Conservation (phyloP, 2,797 vertebrate species). For the Oryzias dopingdopingensis region DNA sequence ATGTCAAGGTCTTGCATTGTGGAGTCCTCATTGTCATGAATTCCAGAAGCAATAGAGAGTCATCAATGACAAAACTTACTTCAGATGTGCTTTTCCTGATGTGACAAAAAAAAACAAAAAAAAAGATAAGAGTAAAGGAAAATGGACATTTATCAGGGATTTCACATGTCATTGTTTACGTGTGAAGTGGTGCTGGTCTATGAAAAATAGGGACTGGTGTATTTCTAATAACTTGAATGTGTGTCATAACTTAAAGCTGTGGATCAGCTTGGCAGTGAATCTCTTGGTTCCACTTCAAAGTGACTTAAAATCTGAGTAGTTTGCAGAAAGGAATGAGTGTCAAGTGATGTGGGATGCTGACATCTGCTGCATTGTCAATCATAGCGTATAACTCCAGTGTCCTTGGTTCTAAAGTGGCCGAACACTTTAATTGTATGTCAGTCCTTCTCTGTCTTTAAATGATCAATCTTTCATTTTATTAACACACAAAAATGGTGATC, state of each 20-base stretch:
- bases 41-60: background rate
- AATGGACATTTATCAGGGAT: too few species aligned
- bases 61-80: background rate
- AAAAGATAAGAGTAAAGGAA: background rate
- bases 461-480: too few species aligned
- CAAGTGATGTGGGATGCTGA: background rate
- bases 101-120: background rate
- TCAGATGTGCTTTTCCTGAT: background rate
- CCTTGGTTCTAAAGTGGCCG: background rate
- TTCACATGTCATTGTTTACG: too few species aligned
- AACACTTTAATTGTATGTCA: slow-evolving; percentile 5
- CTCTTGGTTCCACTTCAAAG: background rate
- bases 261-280: background rate
- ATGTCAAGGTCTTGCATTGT: background rate
- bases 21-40: background rate
- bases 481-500: too few species aligned
- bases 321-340: background rate
- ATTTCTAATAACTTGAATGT: background rate
- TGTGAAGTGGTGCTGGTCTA: too few species aligned
- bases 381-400: background rate
- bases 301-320: background rate
- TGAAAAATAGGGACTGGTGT: too few species aligned
- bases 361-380: background rate
- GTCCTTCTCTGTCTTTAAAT: background rate
- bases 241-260: background rate